A percentile compares a stretch with the other conserved stretches of the same genome.
Conservation (phyloP, 2,797 vertebrate species). For the Channallabes apus region DNA sequence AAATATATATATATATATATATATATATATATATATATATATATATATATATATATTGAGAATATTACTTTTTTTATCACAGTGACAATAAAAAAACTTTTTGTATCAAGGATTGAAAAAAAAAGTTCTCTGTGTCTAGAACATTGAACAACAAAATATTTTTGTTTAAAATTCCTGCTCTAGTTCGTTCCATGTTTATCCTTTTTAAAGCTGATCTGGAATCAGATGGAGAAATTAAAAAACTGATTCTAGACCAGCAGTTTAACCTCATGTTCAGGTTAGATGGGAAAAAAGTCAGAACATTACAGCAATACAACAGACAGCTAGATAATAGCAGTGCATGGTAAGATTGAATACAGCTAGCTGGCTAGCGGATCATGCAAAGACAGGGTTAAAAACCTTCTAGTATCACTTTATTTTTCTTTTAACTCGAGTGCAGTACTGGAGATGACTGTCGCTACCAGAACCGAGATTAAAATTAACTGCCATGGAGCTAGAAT, state of each 20-base stretch:
- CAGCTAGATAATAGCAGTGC: not conserved
- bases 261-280: conserved; percentile 14
- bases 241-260: not conserved
- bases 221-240: not conserved
- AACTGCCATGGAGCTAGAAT: not conserved
- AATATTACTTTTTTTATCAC: conserved; percentile 38
- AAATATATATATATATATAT: too few relatives aligned
- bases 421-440: too few relatives aligned
- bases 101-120: conserved; percentile 57
- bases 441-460: not conserved
- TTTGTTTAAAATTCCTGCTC: conserved; percentile 43
- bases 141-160: conserved; percentile 71
- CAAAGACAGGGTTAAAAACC: not conserved
- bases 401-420: not conserved
- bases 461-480: not conserved
- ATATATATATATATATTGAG: too few relatives aligned
- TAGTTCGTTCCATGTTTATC: conserved; percentile 57
- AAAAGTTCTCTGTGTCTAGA: conserved; percentile 72
- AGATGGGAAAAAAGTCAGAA: not conserved
- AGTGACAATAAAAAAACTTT: conserved; percentile 55
- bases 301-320: not conserved
- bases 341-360: not conserved
- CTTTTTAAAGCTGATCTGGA: conserved; percentile 9
- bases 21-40: too few relatives aligned
- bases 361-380: not conserved